Base-by-base conservation (phyloP, 2,113 vertebrate species). In the Saguinus imperator region DNA sequence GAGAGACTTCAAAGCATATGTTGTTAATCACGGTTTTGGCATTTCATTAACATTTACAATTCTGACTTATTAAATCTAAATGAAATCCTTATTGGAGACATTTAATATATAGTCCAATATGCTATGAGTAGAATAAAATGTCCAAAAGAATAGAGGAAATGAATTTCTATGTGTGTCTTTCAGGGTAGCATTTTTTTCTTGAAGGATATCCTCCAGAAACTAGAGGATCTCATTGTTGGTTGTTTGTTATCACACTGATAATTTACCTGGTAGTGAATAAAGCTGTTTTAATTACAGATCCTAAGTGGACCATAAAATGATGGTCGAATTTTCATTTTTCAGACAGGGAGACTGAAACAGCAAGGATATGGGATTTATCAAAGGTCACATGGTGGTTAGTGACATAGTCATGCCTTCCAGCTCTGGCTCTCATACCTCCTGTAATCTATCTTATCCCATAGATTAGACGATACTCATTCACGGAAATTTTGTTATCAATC, bases 31-130 rank as follows among this genome's bases (percentile, higher is more conserved):
- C 29, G 81, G 40, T 97, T 83, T 73, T 95, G 92, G 55, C 73
- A 97, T 97, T 95, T 96, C 83, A 94, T 96, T 94, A 95, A 91
- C 4, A 32, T 92, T 96, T 96, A 73, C 76, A 87, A 94, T 94
- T 98, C 87, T 94, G 76, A 81, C 72, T 96, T 92, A 96, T 89
- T 93, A 94, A 96, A 96, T 95, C 91, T 92, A 97, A 97, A 97
- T 95, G 89, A 97, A 96, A 93, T 94, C 91, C 76, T 32, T 52
- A 87, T 81, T 97, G 95, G 21, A 85, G 77, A 77, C 88, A 76
- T 87, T 84, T 87, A 89, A 70, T 50, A 64, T 85, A 72, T 55
- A 45, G 35, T 35, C 32, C 29, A 84, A 20, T 83, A 27, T 68
- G 68, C 75, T 58, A 37, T 68, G 21, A 45, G 43, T 16, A 81